phyloP scores from a whole-genome alignment of 2,888 invertebrate species.

The Agrotis exclamationis region DNA sequence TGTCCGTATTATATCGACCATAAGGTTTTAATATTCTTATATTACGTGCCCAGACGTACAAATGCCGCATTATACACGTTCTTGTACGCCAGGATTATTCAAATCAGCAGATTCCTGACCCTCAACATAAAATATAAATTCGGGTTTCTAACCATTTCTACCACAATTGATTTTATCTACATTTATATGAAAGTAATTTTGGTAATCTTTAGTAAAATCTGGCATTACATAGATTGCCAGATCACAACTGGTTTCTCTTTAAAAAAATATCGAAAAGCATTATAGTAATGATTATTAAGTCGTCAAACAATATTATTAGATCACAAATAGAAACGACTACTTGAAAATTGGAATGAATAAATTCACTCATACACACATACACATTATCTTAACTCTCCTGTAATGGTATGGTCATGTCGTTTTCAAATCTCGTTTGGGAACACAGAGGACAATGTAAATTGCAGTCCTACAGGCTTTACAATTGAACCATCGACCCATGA shows the following conservation, averaged over 20 bases:
- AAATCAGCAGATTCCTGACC: slow-evolving; percentile 68
- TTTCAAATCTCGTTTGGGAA: slow-evolving; percentile 38
- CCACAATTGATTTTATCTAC: slow-evolving; percentile 11
- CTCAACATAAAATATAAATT: slow-evolving; percentile 31
- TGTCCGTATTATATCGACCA: slow-evolving; percentile 31
- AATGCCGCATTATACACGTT: slow-evolving; percentile 74
- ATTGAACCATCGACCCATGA: slow-evolving; percentile 60
- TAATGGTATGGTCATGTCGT: slow-evolving; percentile 31
- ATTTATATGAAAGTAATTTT: background rate
- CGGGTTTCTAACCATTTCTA: slow-evolving; percentile 19
- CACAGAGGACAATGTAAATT: slow-evolving; percentile 55
- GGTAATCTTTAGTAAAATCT: background rate
- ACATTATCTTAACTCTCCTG: background rate
- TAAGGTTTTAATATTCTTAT: slow-evolving; percentile 64
- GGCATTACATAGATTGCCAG: background rate
- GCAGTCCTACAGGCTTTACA: slow-evolving; percentile 53
- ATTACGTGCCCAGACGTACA: slow-evolving; percentile 73
- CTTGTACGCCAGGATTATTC: slow-evolving; percentile 76
- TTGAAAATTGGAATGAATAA: slow-evolving; percentile 3
- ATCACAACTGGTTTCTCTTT: background rate
- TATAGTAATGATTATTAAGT: background rate
- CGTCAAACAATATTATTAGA: background rate
- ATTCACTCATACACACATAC: slow-evolving; percentile 11
- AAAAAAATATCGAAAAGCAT: background rate
- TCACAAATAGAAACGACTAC: background rate